These are phyloP conservation scores for Haemorhous mexicanus DNA, from an alignment of 2,113 vertebrate species.

Conservation along the genomic window DNA sequence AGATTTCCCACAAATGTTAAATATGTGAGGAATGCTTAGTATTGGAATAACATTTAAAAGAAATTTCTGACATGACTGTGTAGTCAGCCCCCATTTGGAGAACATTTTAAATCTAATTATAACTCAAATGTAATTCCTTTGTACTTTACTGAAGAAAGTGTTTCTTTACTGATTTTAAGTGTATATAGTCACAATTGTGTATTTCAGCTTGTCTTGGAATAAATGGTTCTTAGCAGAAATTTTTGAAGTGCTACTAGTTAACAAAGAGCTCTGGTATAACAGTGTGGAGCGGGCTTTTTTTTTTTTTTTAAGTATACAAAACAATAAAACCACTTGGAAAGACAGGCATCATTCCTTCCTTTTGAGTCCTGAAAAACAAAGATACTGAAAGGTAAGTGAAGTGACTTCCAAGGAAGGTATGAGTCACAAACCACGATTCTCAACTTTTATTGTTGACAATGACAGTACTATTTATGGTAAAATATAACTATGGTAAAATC, in stretches of 20 bases:
- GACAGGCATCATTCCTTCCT: background rate
- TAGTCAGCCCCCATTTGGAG: background rate
- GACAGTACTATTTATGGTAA: background rate
- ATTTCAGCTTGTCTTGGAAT: background rate
- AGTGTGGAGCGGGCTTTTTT: background rate
- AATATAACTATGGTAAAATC: background rate
- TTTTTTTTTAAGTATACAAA: background rate
- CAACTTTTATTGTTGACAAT: background rate
- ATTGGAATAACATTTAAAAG: slow-evolving; percentile 31
- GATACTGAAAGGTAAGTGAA: background rate
- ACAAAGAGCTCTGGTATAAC: background rate
- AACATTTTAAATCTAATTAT: background rate
- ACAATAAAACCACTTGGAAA: background rate
- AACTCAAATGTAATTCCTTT: background rate
- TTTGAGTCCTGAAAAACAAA: background rate
- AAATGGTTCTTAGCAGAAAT: background rate
- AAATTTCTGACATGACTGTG: slow-evolving; percentile 51
- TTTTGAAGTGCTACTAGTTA: background rate
- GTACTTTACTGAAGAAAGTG: background rate
- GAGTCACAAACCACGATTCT: background rate
- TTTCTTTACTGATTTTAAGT: background rate
- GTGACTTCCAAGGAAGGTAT: background rate
- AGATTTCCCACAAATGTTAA: background rate
- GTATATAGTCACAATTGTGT: background rate
- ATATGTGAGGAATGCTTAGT: slow-evolving; percentile 23